Percentiles rank a stretch among this genome's conserved stretches.
Conservation (phyloP, 2,797 vertebrate genomes). For the Phylloscopus collybita region DNA sequence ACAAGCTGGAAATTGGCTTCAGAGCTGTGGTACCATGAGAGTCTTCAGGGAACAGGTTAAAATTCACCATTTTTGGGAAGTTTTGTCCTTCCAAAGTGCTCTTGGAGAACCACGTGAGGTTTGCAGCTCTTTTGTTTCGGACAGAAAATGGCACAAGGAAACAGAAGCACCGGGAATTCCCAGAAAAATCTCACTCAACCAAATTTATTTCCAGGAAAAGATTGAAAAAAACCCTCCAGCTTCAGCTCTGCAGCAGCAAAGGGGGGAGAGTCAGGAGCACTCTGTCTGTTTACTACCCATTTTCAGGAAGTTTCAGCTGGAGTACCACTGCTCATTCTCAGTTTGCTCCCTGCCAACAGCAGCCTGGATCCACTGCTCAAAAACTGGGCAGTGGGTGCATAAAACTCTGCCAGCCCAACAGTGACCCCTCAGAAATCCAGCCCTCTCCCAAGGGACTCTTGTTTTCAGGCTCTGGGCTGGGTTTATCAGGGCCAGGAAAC, state of each 20-base stretch:
- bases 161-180: not conserved
- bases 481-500: not conserved
- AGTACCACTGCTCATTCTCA: not conserved
- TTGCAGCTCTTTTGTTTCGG: not conserved
- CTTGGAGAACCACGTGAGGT: not conserved
- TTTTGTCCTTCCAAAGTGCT: not conserved
- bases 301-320: not conserved
- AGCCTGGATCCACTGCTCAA: not conserved
- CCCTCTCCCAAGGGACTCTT: not conserved
- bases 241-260: not conserved
- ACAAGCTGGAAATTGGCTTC: not conserved
- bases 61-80: not conserved
- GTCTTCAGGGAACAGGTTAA: not conserved
- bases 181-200: not conserved
- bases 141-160: not conserved
- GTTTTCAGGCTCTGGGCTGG: not conserved
- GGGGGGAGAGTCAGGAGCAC: not conserved
- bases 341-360: not conserved
- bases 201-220: not conserved
- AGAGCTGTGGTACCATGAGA: not conserved
- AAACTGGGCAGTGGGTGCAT: not conserved
- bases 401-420: not conserved
- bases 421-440: not conserved
- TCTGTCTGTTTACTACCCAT: not conserved
- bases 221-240: rapidly evolving